Evolutionary conservation across 2,888 invertebrate genomes (phyloP), one percentile per base, ranked within the genome.

Genomic region (Drosophila anomelani): DNA sequence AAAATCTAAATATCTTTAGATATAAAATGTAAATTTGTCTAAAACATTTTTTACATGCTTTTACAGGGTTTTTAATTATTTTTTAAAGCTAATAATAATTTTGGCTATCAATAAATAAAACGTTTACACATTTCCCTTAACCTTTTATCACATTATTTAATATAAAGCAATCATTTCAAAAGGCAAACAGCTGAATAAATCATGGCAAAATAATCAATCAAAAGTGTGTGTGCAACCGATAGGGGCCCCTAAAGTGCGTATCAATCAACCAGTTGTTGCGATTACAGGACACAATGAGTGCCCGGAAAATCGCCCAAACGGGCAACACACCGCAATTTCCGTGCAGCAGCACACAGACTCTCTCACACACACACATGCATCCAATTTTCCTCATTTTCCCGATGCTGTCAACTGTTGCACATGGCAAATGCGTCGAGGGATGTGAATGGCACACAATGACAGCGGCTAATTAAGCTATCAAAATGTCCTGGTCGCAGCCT

Each of bases 391-490:
- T 26, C 41, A 61, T 61, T 61, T 60, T 60, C n/a, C 64, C 26
- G 20, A 38, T 49, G 15, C 41, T 49, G 64, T 64, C 71, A 68
- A 70, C 68, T 68, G 68, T 68, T 68, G 68, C 67, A 70, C 71
- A 38, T 39, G 43, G 75, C 66, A 44, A 64, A 74, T 66, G 49
- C 71, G 67, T 54, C 53, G 44, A 53, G 34, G 67, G 53, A 43
- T 54, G 38, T 41, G 36, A 36, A 29, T 46, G 61, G 51, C 51
- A 72, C 72, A 72, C 46, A 36, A 67, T 44, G 55, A 51, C 46
- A 56, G 67, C 36, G 46, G 68, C 72, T 73, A 73, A 73, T 73
- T 73, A 73, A 73, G 72, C 75, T 58, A 73, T 73, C 72, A 75
- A 75, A 73, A 54, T 73, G 75, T 73, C 53, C 75, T 29, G 39